phyloP scores from a whole-genome alignment of 1,140 invertebrate genomes.

The Listronotus bonariensis region DNA sequence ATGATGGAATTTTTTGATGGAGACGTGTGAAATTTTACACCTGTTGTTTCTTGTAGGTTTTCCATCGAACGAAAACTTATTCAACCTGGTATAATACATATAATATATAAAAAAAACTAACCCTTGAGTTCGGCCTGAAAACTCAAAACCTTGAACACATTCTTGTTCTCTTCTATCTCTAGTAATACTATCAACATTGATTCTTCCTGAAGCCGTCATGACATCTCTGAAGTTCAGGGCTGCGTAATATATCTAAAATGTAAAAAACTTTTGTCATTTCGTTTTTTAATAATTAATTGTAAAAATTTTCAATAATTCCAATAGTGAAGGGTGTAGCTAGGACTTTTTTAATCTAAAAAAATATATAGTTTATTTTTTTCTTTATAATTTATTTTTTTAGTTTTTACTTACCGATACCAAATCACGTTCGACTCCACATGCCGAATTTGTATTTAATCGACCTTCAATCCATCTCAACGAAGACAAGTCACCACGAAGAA shows the following conservation, averaged over 20 bases:
- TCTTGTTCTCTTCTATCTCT: conserved; percentile 63
- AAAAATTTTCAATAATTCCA: too few relatives aligned
- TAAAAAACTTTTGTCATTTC: too few relatives aligned
- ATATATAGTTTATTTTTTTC: too few relatives aligned
- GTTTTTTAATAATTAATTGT: too few relatives aligned
- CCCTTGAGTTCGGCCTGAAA: conserved; percentile 60
- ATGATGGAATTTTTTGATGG: too few relatives aligned
- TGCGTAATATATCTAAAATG: conserved; percentile 56
- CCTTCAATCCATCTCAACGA: conserved; percentile 82
- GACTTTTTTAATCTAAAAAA: too few relatives aligned
- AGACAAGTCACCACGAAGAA: conserved; percentile 82
- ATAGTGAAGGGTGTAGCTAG: too few relatives aligned
- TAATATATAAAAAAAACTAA: conserved; percentile 30
- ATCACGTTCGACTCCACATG: neutral
- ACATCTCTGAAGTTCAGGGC: conserved; percentile 79
- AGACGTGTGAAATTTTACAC: too few relatives aligned
- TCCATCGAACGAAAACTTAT: too few relatives aligned
- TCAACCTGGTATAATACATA: too few relatives aligned
- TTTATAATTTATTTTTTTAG: too few relatives aligned
- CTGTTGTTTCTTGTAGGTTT: too few relatives aligned
- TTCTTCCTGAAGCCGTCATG: conserved; percentile 76
- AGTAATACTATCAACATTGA: conserved; percentile 65
- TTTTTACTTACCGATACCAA: conserved; percentile 20
- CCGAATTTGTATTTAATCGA: conserved; percentile 53
- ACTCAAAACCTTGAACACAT: conserved; percentile 74